phyloP scores from a whole-genome alignment of 2,113 vertebrate species.

The Caranx ignobilis region DNA sequence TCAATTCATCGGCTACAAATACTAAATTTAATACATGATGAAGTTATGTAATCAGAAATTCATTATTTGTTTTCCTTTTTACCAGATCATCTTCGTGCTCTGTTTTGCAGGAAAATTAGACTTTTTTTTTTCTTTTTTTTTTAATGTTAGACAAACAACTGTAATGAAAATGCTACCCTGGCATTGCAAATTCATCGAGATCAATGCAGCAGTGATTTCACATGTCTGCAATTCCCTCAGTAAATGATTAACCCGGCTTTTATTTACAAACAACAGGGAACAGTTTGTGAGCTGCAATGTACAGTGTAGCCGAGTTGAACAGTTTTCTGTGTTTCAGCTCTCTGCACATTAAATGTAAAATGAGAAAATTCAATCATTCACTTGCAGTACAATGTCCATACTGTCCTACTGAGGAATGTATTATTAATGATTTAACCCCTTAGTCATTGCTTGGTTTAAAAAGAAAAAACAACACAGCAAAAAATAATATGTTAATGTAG shows the following conservation, averaged over 20 bases:
- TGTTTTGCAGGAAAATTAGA: conserved; percentile 16
- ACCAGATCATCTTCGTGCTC: not conserved
- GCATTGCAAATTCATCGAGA: conserved; percentile 27
- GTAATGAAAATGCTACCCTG: conserved; percentile 23
- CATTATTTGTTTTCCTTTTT: conserved; percentile 11
- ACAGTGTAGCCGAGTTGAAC: not conserved
- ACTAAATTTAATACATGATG: conserved; percentile 9
- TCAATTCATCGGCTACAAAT: conserved; percentile 11
- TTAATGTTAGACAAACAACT: conserved; percentile 9
- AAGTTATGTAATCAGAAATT: conserved; percentile 20
- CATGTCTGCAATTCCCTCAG: not conserved
- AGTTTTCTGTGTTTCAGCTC: not conserved
- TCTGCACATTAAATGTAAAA: not conserved
- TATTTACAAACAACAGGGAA: conserved; percentile 17
- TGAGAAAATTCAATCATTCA: not conserved
- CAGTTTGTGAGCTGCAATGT: not conserved
- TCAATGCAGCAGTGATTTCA: conserved; percentile 17
- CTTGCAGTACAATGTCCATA: too few species aligned
- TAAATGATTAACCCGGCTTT: not conserved
- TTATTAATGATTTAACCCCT: not conserved
- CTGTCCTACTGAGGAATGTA: not conserved
- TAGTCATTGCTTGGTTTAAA: not conserved
- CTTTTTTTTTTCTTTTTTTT: not conserved
- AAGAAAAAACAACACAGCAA: not conserved
- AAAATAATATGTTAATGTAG: not conserved